These are phyloP conservation scores for Ochropleura plecta DNA, from an alignment of 2,888 invertebrate genomes.

Conservation along the genomic window DNA sequence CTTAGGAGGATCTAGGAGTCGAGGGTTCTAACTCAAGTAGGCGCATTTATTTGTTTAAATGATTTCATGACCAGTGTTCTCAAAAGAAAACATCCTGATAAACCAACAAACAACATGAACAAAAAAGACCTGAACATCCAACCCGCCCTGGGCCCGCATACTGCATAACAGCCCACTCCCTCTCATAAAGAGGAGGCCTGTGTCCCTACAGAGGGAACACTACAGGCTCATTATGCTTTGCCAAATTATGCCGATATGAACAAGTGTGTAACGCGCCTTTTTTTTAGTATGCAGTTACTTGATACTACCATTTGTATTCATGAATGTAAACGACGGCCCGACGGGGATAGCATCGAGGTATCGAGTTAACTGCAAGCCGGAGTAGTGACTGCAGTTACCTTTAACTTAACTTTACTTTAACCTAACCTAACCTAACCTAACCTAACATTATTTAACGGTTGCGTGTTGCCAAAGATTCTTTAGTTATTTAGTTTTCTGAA, in stretches of 20 bases:
- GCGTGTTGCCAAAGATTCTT: neutral
- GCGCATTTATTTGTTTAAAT: neutral
- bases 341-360: conserved; percentile 2
- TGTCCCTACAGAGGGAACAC: neutral
- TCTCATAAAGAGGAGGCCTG: neutral
- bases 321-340: neutral
- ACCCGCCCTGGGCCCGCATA: too few relatives aligned
- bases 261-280: neutral
- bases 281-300: neutral
- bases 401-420: too few relatives aligned
- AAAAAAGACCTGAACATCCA: too few relatives aligned
- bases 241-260: neutral
- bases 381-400: neutral
- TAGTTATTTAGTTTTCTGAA: neutral
- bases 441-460: neutral
- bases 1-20: too few relatives aligned
- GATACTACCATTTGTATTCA: conserved; percentile 11
- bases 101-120: too few relatives aligned
- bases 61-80: neutral
- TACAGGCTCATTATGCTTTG: neutral
- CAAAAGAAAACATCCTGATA: neutral
- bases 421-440: too few relatives aligned
- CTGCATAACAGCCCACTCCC: neutral
- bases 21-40: too few relatives aligned
- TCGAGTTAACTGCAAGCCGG: neutral